Percentiles rank a stretch among this genome's conserved stretches.
phyloP scores from a whole-genome alignment of 2,113 vertebrate genomes.

The Rhinolophus ferrumequinum region DNA sequence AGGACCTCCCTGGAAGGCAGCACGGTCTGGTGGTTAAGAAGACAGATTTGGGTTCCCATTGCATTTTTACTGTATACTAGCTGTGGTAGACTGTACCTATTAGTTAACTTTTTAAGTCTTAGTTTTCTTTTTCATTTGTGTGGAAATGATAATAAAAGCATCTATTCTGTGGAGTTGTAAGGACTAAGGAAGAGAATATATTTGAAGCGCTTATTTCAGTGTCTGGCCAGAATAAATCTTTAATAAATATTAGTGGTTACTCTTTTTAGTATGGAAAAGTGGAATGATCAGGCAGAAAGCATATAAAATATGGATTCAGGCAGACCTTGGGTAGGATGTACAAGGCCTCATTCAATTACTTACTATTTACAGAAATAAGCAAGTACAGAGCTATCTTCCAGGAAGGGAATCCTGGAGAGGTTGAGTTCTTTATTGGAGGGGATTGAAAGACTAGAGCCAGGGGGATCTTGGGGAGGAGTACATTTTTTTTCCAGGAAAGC shows the following conservation, averaged over 20 bases:
- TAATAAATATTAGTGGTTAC: neutral
- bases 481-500: neutral
- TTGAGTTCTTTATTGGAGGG: neutral
- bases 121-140: neutral
- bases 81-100: neutral
- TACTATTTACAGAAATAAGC: conserved; percentile 30
- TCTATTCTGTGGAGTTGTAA: neutral
- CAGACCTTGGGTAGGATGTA: neutral
- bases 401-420: conserved; percentile 3
- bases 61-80: neutral
- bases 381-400: neutral
- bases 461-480: neutral
- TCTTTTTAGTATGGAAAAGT: conserved; percentile 13
- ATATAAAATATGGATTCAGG: neutral
- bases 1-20: conserved; percentile 15
- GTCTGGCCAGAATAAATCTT: neutral
- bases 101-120: conserved; percentile 8
- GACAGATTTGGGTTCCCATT: neutral
- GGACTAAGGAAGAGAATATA: neutral
- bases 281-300: neutral
- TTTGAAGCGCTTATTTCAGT: conserved; percentile 15
- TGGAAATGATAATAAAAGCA: conserved; percentile 40
- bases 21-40: neutral
- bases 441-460: neutral
- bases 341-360: neutral